Evolutionary conservation across 1,140 invertebrate genomes (phyloP).

Genomic region (Limonius californicus): DNA sequence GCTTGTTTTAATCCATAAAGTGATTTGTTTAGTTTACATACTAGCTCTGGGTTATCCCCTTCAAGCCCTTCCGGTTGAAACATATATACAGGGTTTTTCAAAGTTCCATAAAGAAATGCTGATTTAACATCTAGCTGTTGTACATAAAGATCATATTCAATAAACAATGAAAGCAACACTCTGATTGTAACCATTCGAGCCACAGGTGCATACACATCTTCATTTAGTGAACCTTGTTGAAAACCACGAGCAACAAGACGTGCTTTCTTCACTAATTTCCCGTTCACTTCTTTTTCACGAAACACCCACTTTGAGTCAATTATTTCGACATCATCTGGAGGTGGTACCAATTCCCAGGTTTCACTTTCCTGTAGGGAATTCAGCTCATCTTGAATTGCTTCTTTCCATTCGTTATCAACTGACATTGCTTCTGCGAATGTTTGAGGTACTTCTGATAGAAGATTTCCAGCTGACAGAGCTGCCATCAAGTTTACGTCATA

Average conservation of each 20-base stretch:
- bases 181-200: too few species aligned
- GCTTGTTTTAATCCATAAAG: too few species aligned
- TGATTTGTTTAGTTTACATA: too few species aligned
- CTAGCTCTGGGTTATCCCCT: too few species aligned
- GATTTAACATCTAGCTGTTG: too few species aligned
- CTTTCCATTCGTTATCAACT: neutral
- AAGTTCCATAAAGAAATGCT: too few species aligned
- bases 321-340: neutral
- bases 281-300: neutral
- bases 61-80: too few species aligned
- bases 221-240: neutral
- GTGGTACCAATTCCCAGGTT: neutral
- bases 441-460: neutral
- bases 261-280: neutral
- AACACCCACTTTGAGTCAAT: neutral
- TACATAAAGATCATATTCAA: too few species aligned
- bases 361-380: neutral
- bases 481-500: neutral
- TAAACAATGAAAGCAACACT: too few species aligned
- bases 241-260: neutral
- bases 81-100: too few species aligned
- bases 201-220: too few species aligned
- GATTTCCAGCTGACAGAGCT: neutral
- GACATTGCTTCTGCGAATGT: neutral
- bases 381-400: neutral